Evolutionary conservation across 2,797 vertebrate genomes (phyloP).

Genomic region (Pteropus rufus): DNA sequence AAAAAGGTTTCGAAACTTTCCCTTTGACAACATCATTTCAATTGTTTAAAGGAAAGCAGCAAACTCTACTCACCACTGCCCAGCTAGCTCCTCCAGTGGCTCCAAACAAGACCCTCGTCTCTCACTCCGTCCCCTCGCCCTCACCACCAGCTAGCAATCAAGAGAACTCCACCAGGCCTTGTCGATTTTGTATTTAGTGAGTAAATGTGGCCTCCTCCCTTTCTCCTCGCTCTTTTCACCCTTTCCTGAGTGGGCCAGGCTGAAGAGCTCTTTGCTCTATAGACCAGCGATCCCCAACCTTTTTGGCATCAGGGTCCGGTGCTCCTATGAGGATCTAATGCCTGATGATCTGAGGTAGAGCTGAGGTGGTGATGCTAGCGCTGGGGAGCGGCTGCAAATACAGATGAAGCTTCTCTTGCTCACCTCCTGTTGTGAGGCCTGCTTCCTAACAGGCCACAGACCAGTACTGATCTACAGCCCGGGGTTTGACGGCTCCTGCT

Average conservation of each 20-base stretch:
- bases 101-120: background rate
- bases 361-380: too few species aligned
- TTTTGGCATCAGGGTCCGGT: too few species aligned
- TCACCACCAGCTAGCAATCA: background rate
- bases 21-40: background rate
- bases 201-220: background rate
- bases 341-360: too few species aligned
- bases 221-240: background rate
- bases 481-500: too few species aligned
- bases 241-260: background rate
- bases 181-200: too few species aligned
- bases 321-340: too few species aligned
- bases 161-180: fast-evolving
- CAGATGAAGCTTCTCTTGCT: too few species aligned
- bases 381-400: too few species aligned
- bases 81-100: fast-evolving
- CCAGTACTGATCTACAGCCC: too few species aligned
- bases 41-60: background rate
- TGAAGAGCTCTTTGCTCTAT: background rate
- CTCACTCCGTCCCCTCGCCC: fast-evolving
- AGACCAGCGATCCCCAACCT: background rate
- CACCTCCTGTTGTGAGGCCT: too few species aligned
- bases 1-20: background rate
- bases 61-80: background rate
- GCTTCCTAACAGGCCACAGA: too few species aligned